These are phyloP conservation scores for Heliconius melpomene DNA, from an alignment of 1,140 invertebrate genomes.

Conservation along the genomic window DNA sequence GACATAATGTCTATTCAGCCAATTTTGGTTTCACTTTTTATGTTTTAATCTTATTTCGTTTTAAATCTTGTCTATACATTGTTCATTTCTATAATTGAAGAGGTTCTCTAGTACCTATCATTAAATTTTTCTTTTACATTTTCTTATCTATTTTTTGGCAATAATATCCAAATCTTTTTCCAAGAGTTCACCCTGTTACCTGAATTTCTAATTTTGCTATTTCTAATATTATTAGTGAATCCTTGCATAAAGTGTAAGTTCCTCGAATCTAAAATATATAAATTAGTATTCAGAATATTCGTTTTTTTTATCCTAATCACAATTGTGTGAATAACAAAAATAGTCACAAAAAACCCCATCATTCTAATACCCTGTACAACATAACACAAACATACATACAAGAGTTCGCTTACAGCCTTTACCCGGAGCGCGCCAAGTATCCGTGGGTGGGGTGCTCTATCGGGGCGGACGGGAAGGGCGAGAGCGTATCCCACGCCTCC, in stretches of 20 bases:
- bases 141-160: too few species aligned
- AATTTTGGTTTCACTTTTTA: not conserved
- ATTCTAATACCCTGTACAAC: constrained; percentile 1
- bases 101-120: too few species aligned
- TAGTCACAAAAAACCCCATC: not conserved
- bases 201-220: not conserved
- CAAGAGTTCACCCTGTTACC: not conserved
- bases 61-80: not conserved
- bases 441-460: constrained; percentile 90
- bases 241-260: not conserved
- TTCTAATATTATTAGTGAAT: not conserved
- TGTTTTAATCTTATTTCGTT: not conserved
- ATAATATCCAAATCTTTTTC: too few species aligned
- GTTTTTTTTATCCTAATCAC: not conserved
- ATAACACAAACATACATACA: constrained; percentile 11
- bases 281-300: not conserved
- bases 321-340: not conserved
- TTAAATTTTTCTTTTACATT: too few species aligned
- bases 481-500: constrained; percentile 88
- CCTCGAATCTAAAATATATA: not conserved
- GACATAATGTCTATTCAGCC: not conserved
- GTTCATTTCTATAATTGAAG: too few species aligned
- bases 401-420: constrained; percentile 82
- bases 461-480: constrained; percentile 82
- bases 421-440: constrained; percentile 94